Evolutionary conservation across 2,113 vertebrate species (phyloP).

Genomic region (Lepus timidus): DNA sequence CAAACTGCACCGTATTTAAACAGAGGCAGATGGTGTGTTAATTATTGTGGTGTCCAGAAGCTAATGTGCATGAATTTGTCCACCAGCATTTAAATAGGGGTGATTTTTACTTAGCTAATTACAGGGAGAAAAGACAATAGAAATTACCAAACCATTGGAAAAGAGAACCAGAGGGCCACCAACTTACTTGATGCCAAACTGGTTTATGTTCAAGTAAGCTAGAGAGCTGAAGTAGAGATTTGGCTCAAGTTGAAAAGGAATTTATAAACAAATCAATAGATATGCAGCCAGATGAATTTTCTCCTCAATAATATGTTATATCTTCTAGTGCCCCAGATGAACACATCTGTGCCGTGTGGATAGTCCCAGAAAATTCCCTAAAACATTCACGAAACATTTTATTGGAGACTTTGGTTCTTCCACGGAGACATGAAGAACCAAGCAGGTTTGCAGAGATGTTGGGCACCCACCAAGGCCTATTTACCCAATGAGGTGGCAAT

Average conservation of each 20-base stretch:
- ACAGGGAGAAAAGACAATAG: neutral
- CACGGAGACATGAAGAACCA: neutral
- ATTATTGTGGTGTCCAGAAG: conserved; percentile 60
- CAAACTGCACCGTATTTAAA: conserved; percentile 32
- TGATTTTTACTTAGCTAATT: conserved; percentile 35
- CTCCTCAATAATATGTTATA: neutral
- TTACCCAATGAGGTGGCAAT: fast-evolving
- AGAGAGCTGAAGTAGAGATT: neutral
- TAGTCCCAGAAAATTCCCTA: neutral
- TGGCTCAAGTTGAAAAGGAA: neutral
- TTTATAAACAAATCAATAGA: neutral
- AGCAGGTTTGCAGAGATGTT: neutral
- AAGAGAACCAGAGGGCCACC: neutral
- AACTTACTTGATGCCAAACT: neutral
- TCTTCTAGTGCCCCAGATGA: neutral
- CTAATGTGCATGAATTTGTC: neutral
- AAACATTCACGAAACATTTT: neutral
- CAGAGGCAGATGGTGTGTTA: conserved; percentile 58
- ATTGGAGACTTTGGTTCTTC: neutral
- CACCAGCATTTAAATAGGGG: neutral
- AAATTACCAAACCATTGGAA: neutral
- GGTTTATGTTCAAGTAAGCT: neutral
- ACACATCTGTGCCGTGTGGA: neutral
- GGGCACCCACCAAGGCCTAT: fast-evolving
- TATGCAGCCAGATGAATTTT: neutral